Percentiles rank a stretch among this genome's conserved stretches.
phyloP scores from a whole-genome alignment of 2,888 invertebrate species.

The Cosmopolites sordidus region DNA sequence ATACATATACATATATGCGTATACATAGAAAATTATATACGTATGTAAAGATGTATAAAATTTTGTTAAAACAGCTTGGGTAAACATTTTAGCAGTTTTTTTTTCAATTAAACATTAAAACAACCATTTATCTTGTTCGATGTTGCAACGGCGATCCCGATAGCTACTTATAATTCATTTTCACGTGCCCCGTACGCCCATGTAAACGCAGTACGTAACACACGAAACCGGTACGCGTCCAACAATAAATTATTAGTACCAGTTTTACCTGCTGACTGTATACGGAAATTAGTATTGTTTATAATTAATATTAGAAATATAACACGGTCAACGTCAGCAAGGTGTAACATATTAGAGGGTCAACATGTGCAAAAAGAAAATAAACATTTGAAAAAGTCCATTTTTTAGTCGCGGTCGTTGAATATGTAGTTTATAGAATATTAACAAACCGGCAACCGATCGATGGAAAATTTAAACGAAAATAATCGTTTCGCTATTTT shows the following conservation, averaged over 20 bases:
- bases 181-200: slow-evolving; percentile 24
- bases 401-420: slow-evolving; percentile 14
- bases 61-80: no score
- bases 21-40: no score
- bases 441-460: no score
- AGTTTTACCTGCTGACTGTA: slow-evolving; percentile 30
- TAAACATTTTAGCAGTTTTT: no score
- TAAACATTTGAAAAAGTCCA: background rate
- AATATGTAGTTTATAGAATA: slow-evolving; percentile 16
- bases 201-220: slow-evolving; percentile 12
- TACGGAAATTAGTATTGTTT: slow-evolving; percentile 30
- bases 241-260: slow-evolving; percentile 27
- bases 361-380: slow-evolving; percentile 13
- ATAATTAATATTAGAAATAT: slow-evolving; percentile 31
- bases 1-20: no score
- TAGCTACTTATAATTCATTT: slow-evolving; percentile 9
- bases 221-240: slow-evolving; percentile 20
- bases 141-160: background rate
- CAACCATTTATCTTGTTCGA: no score
- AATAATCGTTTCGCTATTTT: no score
- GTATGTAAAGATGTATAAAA: no score
- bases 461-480: no score
- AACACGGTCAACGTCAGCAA: slow-evolving; percentile 27
- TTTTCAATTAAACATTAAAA: no score
- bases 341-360: slow-evolving; percentile 24